These are phyloP conservation scores for Trilocha varians DNA, from an alignment of 2,888 invertebrate genomes.

Conservation along the genomic window DNA sequence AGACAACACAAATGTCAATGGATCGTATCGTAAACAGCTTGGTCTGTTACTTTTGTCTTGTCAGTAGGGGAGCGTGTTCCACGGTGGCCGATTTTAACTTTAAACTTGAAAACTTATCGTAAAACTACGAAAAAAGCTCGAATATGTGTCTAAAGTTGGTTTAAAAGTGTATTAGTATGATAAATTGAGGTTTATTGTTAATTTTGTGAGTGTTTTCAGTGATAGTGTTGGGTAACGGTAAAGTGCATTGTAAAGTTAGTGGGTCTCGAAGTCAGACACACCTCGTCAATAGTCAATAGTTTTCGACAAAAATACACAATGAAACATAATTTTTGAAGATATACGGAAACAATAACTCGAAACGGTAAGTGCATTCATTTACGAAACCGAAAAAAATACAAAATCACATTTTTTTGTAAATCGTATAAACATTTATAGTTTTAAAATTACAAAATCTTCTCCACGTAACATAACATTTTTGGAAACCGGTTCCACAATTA, in stretches of 20 bases:
- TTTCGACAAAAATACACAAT: conserved; percentile 41
- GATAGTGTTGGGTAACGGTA: neutral
- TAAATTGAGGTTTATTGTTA: neutral
- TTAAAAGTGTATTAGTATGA: neutral
- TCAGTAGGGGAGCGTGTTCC: conserved; percentile 30
- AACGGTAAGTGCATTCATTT: conserved; percentile 16
- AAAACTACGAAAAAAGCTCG: neutral
- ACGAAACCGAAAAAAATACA: neutral
- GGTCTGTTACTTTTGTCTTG: conserved; percentile 47
- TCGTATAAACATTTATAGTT: too few species aligned
- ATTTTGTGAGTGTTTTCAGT: neutral
- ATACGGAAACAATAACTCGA: conserved; percentile 8
- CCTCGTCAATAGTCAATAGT: conserved; percentile 23
- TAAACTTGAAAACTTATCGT: conserved; percentile 7
- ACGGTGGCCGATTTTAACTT: conserved; percentile 5
- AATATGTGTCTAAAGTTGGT: neutral
- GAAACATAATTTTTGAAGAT: conserved; percentile 41
- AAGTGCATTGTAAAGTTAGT: conserved; percentile 9
- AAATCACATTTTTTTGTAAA: too few species aligned
- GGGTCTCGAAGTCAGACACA: neutral
- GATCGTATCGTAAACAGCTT: conserved; percentile 20
- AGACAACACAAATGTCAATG: conserved; percentile 14
- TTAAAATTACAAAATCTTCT: too few species aligned
- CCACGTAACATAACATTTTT: neutral
- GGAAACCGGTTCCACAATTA: neutral